Percentiles rank a stretch among this genome's conserved stretches.
Evolutionary conservation across 1,140 invertebrate species (phyloP).

Genomic region (Hypsibius dujardini): DNA sequence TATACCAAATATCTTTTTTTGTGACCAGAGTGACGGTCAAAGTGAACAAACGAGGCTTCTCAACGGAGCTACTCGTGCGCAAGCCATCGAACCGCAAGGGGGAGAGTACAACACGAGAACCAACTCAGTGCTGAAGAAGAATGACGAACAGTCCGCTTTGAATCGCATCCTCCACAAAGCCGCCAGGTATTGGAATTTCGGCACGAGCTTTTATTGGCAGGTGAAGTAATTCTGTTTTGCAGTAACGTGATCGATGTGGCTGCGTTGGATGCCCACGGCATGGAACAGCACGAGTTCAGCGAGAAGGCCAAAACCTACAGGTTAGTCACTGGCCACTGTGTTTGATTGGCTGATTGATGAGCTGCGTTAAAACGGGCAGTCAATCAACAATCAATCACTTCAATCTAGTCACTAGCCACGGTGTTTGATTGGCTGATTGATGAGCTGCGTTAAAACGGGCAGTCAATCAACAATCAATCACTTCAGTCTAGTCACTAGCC

Average conservation of each 20-base stretch:
- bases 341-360: no score
- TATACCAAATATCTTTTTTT: neutral
- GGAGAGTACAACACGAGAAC: neutral
- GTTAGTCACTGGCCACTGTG: no score
- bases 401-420: no score
- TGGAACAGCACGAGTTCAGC: constrained; percentile 58
- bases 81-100: neutral
- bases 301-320: constrained; percentile 53
- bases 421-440: no score
- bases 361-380: no score
- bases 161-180: constrained; percentile 69
- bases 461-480: no score
- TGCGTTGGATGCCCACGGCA: constrained; percentile 53
- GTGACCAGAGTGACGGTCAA: neutral
- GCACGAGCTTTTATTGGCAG: constrained; percentile 20
- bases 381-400: no score
- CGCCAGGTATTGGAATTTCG: constrained; percentile 45
- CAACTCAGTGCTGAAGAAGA: constrained; percentile 48
- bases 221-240: no score
- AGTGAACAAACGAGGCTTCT: neutral
- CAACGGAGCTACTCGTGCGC: neutral
- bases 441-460: no score
- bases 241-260: constrained; percentile 68
- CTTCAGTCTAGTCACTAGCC: no score
- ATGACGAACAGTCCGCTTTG: constrained; percentile 67